Percentiles rank a stretch among this genome's conserved stretches.
Evolutionary conservation across 2,113 vertebrate genomes (phyloP).

Genomic region (Phalacrocorax brasilianus): DNA sequence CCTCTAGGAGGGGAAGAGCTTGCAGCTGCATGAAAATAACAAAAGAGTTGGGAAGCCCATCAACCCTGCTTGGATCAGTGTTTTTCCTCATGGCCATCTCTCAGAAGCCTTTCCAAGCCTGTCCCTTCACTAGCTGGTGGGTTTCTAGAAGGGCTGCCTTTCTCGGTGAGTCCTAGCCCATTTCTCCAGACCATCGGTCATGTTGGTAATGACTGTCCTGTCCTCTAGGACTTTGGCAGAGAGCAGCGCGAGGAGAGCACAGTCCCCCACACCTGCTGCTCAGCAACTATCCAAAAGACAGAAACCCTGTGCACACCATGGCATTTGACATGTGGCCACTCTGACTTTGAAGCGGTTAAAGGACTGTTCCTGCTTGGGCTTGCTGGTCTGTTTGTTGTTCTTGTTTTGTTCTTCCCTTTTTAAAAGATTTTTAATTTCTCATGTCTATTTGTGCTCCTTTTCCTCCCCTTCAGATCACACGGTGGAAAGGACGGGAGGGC

Average conservation of each 20-base stretch:
- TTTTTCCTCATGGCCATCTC: background rate
- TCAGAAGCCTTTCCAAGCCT: background rate
- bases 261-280: background rate
- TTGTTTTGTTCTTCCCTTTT: too few relatives aligned
- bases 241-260: accelerated
- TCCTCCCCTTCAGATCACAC: background rate
- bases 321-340: background rate
- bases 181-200: background rate
- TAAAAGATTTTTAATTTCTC: background rate
- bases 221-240: background rate
- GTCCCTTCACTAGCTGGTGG: background rate
- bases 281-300: background rate
- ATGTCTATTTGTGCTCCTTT: background rate
- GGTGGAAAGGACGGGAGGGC: background rate
- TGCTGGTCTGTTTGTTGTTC: background rate
- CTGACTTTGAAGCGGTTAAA: background rate
- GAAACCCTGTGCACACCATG: background rate
- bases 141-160: background rate
- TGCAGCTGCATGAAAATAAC: background rate
- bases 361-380: background rate
- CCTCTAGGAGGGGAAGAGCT: background rate
- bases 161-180: background rate
- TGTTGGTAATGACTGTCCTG: too few relatives aligned
- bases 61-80: background rate
- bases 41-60: background rate